Percentiles rank a stretch among this genome's conserved stretches.
These are phyloP conservation scores for Alca torda DNA, from an alignment of 2,797 vertebrate species.

Conservation along the genomic window DNA sequence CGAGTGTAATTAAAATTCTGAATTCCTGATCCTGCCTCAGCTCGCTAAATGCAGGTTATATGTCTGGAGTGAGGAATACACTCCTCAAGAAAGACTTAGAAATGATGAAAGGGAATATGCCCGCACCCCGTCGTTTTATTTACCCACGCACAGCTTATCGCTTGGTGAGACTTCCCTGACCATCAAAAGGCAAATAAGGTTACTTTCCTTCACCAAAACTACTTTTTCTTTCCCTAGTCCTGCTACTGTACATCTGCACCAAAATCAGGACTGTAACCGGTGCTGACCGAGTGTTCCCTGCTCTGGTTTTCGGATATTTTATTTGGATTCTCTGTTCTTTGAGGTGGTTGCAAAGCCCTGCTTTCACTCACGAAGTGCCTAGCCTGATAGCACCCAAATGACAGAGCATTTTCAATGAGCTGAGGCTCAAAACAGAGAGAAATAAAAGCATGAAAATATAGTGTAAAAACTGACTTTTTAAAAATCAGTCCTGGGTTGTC, in stretches of 20 bases:
- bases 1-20: slow-evolving; percentile 44
- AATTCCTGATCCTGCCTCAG: neutral
- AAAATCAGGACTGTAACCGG: accelerated
- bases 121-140: accelerated
- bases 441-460: neutral
- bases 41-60: neutral
- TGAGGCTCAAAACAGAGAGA: neutral
- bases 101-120: neutral
- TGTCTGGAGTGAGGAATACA: neutral
- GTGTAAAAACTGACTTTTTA: neutral
- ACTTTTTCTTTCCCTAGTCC: neutral
- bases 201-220: neutral
- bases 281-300: neutral
- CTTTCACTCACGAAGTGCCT: neutral
- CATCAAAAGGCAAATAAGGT: neutral
- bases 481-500: neutral
- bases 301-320: accelerated
- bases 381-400: neutral
- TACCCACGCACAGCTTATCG: accelerated
- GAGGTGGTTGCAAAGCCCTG: neutral
- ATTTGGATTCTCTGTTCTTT: neutral
- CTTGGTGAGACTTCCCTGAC: neutral
- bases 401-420: neutral
- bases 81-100: neutral
- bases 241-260: neutral